Conservation (phyloP, 2,797 vertebrate genomes). For the Acridotheres tristis region DNA sequence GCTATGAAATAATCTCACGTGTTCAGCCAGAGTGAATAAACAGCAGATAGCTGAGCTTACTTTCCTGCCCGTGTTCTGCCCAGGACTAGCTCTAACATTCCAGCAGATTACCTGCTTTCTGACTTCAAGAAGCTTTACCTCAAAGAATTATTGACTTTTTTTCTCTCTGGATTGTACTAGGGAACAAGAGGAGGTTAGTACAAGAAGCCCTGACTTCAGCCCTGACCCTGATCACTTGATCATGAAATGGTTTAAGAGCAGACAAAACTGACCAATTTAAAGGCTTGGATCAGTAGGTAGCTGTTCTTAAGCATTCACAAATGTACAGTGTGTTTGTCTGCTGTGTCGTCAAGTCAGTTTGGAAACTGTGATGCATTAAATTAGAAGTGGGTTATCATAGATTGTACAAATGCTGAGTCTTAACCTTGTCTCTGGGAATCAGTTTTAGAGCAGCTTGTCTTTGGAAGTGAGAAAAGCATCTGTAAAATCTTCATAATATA, state of each 20-base stretch:
- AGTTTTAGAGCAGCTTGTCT: neutral
- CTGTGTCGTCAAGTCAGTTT: neutral
- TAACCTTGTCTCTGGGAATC: neutral
- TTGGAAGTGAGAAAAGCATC: neutral
- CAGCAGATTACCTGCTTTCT: constrained; percentile 12
- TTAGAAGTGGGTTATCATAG: neutral
- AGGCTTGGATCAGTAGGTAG: neutral
- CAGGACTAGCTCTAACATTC: constrained; percentile 21
- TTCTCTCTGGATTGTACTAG: neutral
- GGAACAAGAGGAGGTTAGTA: neutral
- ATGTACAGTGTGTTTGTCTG: neutral
- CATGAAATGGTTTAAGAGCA: neutral
- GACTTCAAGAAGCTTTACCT: constrained; percentile 17
- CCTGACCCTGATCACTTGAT: neutral
- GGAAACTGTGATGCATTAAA: neutral
- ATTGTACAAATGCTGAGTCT: neutral
- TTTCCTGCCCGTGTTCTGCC: neutral
- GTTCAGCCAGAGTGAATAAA: neutral
- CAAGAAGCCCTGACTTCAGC: neutral
- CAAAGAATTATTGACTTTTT: neutral
- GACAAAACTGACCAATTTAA: neutral
- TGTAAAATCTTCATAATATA: neutral
- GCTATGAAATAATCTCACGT: neutral
- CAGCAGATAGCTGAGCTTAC: neutral
- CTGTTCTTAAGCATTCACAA: neutral